Conservation (phyloP, 2,113 vertebrate species). For the Acanthochromis polyacanthus region DNA sequence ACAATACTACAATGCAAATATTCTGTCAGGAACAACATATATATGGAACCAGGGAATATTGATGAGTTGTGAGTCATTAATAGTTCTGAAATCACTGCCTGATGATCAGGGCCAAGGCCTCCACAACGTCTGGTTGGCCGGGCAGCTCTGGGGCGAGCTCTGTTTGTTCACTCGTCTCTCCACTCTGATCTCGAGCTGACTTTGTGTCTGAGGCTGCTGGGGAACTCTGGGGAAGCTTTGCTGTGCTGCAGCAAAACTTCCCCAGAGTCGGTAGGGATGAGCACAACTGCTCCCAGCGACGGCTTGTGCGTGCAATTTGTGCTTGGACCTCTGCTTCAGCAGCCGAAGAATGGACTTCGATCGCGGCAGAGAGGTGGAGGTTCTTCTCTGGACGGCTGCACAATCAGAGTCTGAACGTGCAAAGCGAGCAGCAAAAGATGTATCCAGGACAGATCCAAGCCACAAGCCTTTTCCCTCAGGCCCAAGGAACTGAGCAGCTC, state of each 20-base stretch:
- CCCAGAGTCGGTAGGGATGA: not conserved
- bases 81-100: not conserved
- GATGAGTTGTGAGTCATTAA: constrained; percentile 4
- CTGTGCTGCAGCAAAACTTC: constrained; percentile 23
- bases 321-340: constrained; percentile 34
- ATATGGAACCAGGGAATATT: not conserved
- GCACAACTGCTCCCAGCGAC: not conserved
- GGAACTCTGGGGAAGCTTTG: not conserved
- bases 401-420: constrained; percentile 5
- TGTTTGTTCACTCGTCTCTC: constrained; percentile 17
- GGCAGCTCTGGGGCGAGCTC: constrained; percentile 21
- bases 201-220: constrained; percentile 25
- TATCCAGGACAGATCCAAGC: constrained; percentile 42
- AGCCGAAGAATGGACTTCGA: constrained; percentile 10
- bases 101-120: constrained; percentile 70
- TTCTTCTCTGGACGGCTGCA: not conserved
- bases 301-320: not conserved
- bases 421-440: constrained; percentile 10
- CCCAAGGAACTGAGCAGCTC: constrained; percentile 73
- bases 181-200: not conserved
- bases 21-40: not conserved
- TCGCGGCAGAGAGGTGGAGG: constrained; percentile 16
- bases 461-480: constrained; percentile 55
- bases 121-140: constrained; percentile 58
- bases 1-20: constrained; percentile 8